Evolutionary conservation across 2,797 vertebrate genomes (phyloP).

Genomic region (Malacoraja senta): DNA sequence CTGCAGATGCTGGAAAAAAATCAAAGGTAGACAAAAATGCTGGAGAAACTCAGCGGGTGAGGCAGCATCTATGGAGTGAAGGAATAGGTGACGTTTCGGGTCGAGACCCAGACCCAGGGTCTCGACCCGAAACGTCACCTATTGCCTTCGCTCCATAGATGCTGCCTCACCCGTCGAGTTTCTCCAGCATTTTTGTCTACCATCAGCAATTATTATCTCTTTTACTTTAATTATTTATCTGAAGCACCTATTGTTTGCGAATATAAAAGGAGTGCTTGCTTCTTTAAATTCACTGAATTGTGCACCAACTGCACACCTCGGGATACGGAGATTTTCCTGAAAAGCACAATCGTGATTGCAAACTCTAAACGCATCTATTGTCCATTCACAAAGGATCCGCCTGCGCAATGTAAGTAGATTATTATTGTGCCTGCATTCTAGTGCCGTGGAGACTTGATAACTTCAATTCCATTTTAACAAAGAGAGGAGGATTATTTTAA

Average conservation of each 20-base stretch:
- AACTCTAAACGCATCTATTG: neutral
- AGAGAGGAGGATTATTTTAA: conserved; percentile 8
- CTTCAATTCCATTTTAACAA: neutral
- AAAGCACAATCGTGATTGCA: neutral
- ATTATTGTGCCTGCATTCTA: neutral
- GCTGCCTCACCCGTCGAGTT: too few relatives aligned
- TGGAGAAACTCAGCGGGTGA: too few relatives aligned
- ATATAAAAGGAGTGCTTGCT: neutral
- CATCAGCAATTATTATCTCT: neutral
- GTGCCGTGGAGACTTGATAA: neutral
- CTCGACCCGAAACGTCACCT: too few relatives aligned
- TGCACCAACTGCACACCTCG: neutral
- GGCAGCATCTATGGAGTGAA: too few relatives aligned
- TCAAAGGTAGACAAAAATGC: too few relatives aligned
- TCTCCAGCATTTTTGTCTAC: neutral
- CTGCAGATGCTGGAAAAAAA: too few relatives aligned
- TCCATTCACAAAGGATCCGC: neutral
- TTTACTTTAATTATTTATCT: neutral
- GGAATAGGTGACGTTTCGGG: too few relatives aligned
- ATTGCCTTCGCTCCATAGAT: too few relatives aligned
- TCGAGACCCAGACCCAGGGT: too few relatives aligned
- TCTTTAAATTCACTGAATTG: neutral
- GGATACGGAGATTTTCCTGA: neutral
- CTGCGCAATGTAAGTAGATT: neutral
- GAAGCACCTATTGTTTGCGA: neutral